Conservation (phyloP, 1,140 invertebrate genomes). For the Eupristina koningsbergeri region DNA sequence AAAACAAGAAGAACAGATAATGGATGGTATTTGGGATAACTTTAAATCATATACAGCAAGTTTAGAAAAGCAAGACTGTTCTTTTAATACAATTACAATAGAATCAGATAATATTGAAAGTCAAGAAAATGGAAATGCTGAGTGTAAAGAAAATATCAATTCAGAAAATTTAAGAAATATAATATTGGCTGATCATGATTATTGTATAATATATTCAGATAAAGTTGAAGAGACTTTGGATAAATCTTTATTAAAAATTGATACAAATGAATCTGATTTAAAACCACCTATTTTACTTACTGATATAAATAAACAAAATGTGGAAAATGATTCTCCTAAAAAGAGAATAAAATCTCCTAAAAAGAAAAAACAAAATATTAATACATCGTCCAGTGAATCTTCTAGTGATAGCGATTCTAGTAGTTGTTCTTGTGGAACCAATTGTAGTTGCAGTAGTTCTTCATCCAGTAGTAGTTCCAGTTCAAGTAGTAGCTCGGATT, state of each 20-base stretch:
- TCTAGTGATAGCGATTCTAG: constrained; percentile 83
- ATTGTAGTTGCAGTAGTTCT: constrained; percentile 84
- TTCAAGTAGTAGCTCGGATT: constrained; percentile 82
- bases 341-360: constrained; percentile 66
- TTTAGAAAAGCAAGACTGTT: constrained; percentile 69
- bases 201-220: constrained; percentile 68
- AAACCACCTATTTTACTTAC: constrained; percentile 59
- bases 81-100: background rate
- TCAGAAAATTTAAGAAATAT: constrained; percentile 63
- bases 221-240: constrained; percentile 51
- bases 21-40: constrained; percentile 87
- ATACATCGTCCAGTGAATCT: constrained; percentile 79
- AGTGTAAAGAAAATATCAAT: constrained; percentile 52
- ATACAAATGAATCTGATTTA: constrained; percentile 55
- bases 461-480: constrained; percentile 75
- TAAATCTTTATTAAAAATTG: constrained; percentile 47
- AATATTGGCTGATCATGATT: constrained; percentile 74
- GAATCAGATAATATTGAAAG: constrained; percentile 22
- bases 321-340: constrained; percentile 52
- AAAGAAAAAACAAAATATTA: constrained; percentile 67
- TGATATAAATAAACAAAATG: constrained; percentile 39
- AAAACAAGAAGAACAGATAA: constrained; percentile 68
- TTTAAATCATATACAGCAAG: constrained; percentile 81
- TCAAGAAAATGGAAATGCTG: constrained; percentile 18
- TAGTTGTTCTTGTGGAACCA: constrained; percentile 84